phyloP scores from a whole-genome alignment of 2,113 vertebrate species.

The Indicator maculatus region DNA sequence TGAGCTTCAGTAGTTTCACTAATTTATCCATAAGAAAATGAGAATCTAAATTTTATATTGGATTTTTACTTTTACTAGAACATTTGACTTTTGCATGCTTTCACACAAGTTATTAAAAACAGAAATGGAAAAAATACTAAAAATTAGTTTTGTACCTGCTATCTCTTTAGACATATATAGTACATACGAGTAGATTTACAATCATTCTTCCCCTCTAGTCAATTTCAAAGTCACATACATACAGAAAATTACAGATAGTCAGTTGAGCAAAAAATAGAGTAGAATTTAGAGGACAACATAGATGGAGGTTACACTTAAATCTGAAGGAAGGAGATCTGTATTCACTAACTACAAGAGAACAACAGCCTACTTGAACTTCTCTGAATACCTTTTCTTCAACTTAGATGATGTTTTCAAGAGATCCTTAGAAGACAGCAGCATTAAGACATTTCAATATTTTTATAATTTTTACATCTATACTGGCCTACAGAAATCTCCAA shows the following conservation, averaged over 20 bases:
- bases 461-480: neutral
- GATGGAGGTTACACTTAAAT: fast-evolving
- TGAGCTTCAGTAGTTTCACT: neutral
- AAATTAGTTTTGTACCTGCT: neutral
- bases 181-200: neutral
- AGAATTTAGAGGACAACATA: neutral
- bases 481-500: neutral
- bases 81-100: neutral
- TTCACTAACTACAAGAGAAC: neutral
- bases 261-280: neutral
- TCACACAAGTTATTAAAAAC: neutral
- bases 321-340: neutral
- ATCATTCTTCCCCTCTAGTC: neutral
- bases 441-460: neutral
- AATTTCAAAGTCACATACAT: neutral
- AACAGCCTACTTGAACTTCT: neutral
- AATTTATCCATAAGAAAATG: neutral
- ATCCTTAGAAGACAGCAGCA: neutral
- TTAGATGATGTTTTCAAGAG: neutral
- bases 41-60: neutral
- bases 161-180: fast-evolving
- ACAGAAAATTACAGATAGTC: neutral
- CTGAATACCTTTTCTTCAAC: neutral
- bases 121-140: neutral
- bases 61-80: neutral